phyloP scores from a whole-genome alignment of 1,140 invertebrate species.

The Brachystomella parvula region DNA sequence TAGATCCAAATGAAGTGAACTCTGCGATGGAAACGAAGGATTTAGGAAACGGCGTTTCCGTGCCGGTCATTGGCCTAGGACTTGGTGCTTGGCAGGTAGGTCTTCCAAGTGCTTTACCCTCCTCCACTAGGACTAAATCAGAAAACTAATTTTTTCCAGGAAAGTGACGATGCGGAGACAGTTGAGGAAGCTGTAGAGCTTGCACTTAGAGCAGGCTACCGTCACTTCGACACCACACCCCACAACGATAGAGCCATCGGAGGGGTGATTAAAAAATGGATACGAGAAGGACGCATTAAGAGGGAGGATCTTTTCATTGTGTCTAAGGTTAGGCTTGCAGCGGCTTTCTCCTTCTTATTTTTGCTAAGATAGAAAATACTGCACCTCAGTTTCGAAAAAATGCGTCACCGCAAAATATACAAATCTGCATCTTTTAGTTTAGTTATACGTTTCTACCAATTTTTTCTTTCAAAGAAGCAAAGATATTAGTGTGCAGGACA shows the following conservation, averaged over 20 bases:
- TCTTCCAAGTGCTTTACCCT: not conserved
- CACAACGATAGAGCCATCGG: conserved; percentile 37
- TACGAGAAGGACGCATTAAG: conserved; percentile 41
- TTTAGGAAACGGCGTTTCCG: not conserved
- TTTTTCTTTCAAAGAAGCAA: too few relatives aligned
- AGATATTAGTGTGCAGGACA: too few relatives aligned
- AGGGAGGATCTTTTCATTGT: conserved; percentile 44
- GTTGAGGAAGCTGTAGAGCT: conserved; percentile 38
- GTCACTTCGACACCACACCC: conserved; percentile 18
- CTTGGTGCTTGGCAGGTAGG: conserved; percentile 14
- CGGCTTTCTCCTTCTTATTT: too few relatives aligned
- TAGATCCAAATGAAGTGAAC: too few relatives aligned
- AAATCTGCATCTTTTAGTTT: too few relatives aligned
- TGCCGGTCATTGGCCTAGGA: conserved; percentile 14
- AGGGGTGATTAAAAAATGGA: conserved; percentile 39
- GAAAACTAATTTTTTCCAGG: not conserved
- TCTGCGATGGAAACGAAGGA: too few relatives aligned
- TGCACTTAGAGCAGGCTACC: conserved; percentile 41
- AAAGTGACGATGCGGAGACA: conserved; percentile 37
- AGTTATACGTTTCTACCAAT: too few relatives aligned
- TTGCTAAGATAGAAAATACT: too few relatives aligned
- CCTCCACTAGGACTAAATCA: not conserved
- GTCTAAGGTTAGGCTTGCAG: conserved; percentile 43
- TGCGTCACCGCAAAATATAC: too few relatives aligned
- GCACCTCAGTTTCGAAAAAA: too few relatives aligned